Evolutionary conservation across 2,797 vertebrate genomes (phyloP).

Genomic region (Typhlichthys eigenmanni): DNA sequence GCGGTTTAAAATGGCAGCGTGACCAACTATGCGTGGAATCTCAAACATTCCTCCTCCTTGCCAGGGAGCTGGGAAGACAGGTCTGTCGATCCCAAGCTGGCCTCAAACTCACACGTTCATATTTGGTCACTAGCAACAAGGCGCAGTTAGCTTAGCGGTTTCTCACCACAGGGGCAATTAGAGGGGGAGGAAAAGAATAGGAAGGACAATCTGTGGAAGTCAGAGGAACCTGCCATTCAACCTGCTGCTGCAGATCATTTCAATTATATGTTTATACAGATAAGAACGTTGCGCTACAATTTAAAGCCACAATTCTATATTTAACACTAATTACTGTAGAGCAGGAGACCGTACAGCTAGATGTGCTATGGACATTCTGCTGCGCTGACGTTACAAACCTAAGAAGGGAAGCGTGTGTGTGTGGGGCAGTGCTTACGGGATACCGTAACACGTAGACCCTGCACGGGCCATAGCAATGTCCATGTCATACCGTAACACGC

Average conservation of each 20-base stretch:
- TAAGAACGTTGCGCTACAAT: constrained; percentile 8
- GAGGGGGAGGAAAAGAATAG: constrained; percentile 18
- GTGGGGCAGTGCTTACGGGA: no score
- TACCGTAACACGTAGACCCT: no score
- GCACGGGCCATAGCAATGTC: no score
- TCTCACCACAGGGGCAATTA: constrained; percentile 28
- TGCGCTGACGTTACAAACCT: no score
- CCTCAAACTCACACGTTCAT: constrained; percentile 68
- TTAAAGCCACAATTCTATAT: background rate
- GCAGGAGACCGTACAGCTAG: no score
- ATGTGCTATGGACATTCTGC: no score
- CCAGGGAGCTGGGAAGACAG: constrained; percentile 59
- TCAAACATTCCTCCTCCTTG: constrained; percentile 69
- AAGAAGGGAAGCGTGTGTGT: no score
- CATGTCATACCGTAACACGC: no score
- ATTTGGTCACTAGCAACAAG: constrained; percentile 63
- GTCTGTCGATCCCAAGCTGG: constrained; percentile 60
- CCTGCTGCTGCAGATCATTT: constrained; percentile 37
- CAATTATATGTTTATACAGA: no score
- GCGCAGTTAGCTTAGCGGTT: constrained; percentile 49
- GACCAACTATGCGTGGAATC: constrained; percentile 82
- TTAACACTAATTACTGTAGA: no score
- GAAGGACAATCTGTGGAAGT: constrained; percentile 9
- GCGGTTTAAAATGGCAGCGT: constrained; percentile 77
- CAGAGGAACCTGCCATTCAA: constrained; percentile 57